phyloP scores from a whole-genome alignment of 64 coral and sea anemone genomes.

The Actinia tenebrosa region DNA sequence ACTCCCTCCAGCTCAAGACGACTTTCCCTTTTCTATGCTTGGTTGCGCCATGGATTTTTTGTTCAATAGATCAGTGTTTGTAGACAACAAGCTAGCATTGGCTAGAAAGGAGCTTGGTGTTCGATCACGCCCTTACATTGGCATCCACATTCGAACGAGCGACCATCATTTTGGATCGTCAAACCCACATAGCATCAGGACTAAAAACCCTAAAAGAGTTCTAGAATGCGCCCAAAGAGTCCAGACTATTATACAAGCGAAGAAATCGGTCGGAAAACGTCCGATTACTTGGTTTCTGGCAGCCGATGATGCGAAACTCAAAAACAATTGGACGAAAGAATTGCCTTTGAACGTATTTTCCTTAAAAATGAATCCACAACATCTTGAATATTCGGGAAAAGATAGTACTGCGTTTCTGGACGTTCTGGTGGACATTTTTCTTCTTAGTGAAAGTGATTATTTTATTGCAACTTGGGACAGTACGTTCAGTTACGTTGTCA shows the following conservation, averaged over 20 bases:
- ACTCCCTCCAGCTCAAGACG: not conserved
- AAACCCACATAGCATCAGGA: not conserved
- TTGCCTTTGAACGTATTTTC: not conserved
- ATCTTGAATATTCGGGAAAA: not conserved
- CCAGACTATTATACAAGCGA: not conserved
- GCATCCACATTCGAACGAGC: conserved; percentile 43
- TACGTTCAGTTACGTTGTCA: conserved; percentile 6
- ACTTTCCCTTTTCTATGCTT: conserved; percentile 8
- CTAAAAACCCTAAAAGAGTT: conserved; percentile 4
- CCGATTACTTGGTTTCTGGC: conserved; percentile 30
- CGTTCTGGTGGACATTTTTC: conserved; percentile 17
- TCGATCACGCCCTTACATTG: conserved; percentile 12
- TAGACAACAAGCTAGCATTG: not conserved
- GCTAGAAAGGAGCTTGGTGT: not conserved
- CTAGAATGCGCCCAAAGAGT: not conserved
- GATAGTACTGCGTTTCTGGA: not conserved
- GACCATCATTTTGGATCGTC: conserved; percentile 27
- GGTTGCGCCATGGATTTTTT: conserved; percentile 34
- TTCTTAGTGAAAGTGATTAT: conserved; percentile 24
- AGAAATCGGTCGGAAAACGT: not conserved
- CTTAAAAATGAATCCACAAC: not conserved
- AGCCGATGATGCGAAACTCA: not conserved
- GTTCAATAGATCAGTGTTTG: not conserved
- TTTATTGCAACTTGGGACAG: conserved; percentile 2
- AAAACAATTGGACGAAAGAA: not conserved